These are phyloP conservation scores for Tetragonula clypearis DNA, from an alignment of 1,140 invertebrate genomes.

Conservation along the genomic window DNA sequence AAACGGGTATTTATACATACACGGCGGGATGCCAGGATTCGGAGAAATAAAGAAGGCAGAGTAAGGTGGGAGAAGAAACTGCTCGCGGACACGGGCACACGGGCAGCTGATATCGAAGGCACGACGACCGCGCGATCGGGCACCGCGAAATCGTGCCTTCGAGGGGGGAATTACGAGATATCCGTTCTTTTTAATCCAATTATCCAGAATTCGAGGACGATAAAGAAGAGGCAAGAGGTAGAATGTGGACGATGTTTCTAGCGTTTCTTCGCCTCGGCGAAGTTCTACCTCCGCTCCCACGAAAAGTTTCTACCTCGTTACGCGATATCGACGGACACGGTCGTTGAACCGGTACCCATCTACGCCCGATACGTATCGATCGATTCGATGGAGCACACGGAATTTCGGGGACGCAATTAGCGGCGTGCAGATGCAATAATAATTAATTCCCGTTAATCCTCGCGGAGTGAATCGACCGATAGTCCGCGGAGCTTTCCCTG, in stretches of 20 bases:
- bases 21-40: not conserved
- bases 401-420: slow-evolving; percentile 61
- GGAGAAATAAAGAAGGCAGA: slow-evolving; percentile 18
- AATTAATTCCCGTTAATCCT: slow-evolving; percentile 69
- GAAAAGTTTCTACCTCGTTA: not conserved
- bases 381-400: slow-evolving; percentile 12
- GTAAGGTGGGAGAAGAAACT: not conserved
- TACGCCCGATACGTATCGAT: slow-evolving; percentile 26
- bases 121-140: not conserved
- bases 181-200: slow-evolving; percentile 12
- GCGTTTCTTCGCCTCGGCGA: not conserved
- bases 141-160: not conserved
- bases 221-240: not conserved
- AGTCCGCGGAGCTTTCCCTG: slow-evolving; percentile 9
- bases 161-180: slow-evolving; percentile 8
- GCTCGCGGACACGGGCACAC: not conserved
- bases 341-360: slow-evolving; percentile 38
- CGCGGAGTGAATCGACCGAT: slow-evolving; percentile 43
- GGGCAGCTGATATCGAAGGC: not conserved
- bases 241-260: slow-evolving; percentile 19
- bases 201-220: not conserved
- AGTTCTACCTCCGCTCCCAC: not conserved
- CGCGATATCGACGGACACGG: slow-evolving; percentile 9
- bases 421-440: slow-evolving; percentile 62
- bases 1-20: slow-evolving; percentile 13